Conservation (phyloP, 2,113 vertebrate species). For the Crotalus horridus region DNA sequence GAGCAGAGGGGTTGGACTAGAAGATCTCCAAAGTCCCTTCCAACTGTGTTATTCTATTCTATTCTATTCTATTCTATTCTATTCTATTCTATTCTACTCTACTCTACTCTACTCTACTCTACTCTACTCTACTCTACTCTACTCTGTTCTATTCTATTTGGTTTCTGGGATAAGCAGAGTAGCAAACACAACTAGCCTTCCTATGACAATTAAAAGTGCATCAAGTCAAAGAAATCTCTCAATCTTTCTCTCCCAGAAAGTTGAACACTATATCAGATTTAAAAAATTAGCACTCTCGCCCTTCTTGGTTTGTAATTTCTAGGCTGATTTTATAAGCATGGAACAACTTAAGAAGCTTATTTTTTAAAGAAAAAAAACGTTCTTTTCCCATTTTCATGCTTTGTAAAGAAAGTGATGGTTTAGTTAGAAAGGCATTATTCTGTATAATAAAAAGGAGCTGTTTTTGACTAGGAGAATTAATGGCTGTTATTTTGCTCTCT, state of each 20-base stretch:
- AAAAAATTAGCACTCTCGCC: neutral
- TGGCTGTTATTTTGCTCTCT: neutral
- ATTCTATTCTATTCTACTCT: no score
- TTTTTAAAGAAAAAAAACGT: neutral
- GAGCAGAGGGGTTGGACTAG: no score
- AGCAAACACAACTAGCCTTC: neutral
- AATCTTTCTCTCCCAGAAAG: neutral
- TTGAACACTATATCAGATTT: neutral
- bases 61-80: no score
- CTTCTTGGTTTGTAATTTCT: neutral
- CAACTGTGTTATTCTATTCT: no score
- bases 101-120: no score
- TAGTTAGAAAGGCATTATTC: no score
- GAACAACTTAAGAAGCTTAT: neutral
- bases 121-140: no score
- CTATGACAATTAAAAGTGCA: neutral
- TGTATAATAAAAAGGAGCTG: neutral
- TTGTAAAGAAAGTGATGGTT: neutral
- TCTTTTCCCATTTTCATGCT: neutral
- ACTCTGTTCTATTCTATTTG: neutral
- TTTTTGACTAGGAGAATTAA: neutral
- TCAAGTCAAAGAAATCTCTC: no score
- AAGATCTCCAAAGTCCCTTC: no score
- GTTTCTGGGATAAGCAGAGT: neutral
- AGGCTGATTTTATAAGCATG: neutral